These are phyloP conservation scores for Leucophenga varia DNA, from an alignment of 1,140 invertebrate genomes.

Conservation along the genomic window DNA sequence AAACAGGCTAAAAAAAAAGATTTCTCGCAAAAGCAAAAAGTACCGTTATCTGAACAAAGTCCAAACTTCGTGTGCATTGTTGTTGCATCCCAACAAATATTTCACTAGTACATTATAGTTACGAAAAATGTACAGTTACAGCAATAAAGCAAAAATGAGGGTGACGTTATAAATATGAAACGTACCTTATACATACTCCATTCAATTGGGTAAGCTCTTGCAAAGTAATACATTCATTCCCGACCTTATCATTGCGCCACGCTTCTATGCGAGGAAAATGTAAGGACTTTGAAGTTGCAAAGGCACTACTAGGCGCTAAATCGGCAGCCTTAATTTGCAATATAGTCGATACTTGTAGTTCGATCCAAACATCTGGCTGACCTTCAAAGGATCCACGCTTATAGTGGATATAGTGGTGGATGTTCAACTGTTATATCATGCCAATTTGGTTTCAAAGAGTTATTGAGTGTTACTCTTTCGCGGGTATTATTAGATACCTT, in stretches of 20 bases:
- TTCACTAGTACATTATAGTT: too few relatives aligned
- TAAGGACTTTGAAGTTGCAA: conserved; percentile 73
- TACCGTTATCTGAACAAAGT: too few relatives aligned
- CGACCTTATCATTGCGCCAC: conserved; percentile 81
- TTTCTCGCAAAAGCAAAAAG: too few relatives aligned
- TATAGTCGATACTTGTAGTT: conserved; percentile 78
- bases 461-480: conserved; percentile 22
- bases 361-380: conserved; percentile 81
- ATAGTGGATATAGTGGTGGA: conserved; percentile 55
- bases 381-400: conserved; percentile 35
- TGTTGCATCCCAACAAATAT: too few relatives aligned
- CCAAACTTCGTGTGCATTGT: too few relatives aligned
- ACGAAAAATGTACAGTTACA: too few relatives aligned
- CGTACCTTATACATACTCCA: too few relatives aligned
- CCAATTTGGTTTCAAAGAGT: conserved; percentile 34
- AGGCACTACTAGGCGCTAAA: conserved; percentile 68
- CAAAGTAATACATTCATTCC: conserved; percentile 72
- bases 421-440: conserved; percentile 29
- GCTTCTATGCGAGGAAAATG: conserved; percentile 82
- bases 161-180: too few relatives aligned
- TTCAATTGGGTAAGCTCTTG: conserved; percentile 70
- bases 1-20: too few relatives aligned
- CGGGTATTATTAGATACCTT: conserved; percentile 38
- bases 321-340: conserved; percentile 84
- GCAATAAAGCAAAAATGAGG: too few relatives aligned